phyloP scores from a whole-genome alignment of 2,797 vertebrate species.

The Sus cebifrons region DNA sequence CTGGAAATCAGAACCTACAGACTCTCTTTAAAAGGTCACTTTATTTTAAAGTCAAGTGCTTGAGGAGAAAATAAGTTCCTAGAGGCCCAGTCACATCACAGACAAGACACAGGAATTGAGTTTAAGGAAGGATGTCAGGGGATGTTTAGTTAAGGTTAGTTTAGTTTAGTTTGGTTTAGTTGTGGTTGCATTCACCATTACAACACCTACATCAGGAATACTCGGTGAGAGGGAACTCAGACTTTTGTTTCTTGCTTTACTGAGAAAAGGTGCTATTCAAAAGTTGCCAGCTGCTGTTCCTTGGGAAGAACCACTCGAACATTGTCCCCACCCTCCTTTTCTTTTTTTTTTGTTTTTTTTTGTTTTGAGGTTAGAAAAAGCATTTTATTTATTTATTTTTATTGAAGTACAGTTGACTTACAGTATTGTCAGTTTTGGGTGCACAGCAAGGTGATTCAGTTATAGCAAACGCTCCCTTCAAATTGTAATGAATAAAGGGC shows the following conservation, averaged over 20 bases:
- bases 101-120: neutral
- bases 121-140: neutral
- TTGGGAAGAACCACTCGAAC: neutral
- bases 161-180: neutral
- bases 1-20: slow-evolving; percentile 6
- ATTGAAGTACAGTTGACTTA: too few species aligned
- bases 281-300: neutral
- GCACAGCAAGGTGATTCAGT: too few species aligned
- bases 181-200: neutral
- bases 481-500: neutral
- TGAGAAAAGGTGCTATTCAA: neutral
- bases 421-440: too few species aligned
- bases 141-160: neutral
- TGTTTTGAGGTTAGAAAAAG: too few species aligned
- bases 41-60: neutral
- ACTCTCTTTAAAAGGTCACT: neutral
- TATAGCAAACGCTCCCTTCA: neutral
- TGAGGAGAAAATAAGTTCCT: neutral
- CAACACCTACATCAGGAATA: neutral
- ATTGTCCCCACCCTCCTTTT: neutral
- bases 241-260: neutral
- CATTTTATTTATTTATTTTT: too few species aligned
- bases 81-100: neutral
- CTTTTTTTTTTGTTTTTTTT: too few species aligned
- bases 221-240: neutral